Conservation (phyloP, 2,888 invertebrate genomes). For the Leucophenga montana region DNA sequence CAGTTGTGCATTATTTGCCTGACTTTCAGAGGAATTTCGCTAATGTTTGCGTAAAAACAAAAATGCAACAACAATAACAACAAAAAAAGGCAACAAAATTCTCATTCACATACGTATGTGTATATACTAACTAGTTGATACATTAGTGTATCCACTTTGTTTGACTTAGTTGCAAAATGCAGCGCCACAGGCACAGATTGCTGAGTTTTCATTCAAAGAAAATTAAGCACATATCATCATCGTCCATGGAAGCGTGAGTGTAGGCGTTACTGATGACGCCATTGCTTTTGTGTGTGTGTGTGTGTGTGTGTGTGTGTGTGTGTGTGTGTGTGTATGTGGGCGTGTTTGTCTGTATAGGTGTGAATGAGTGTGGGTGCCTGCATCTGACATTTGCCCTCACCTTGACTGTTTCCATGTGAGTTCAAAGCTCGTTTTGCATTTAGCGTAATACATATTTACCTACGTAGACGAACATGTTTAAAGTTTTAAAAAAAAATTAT, state of each 20-base stretch:
- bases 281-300: no score
- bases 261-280: background rate
- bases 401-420: slow-evolving; percentile 4
- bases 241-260: background rate
- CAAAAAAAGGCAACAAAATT: background rate
- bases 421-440: slow-evolving; percentile 6
- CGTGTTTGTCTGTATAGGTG: no score
- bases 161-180: background rate
- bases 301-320: background rate
- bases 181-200: background rate
- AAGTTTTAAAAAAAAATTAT: no score
- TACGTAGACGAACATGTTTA: no score
- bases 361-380: slow-evolving; percentile 8
- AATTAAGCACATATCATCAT: background rate
- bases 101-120: no score
- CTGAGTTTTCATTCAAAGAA: slow-evolving; percentile 3
- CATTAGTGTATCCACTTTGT: no score
- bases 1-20: slow-evolving; percentile 5
- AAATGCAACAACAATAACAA: background rate
- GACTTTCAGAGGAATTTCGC: slow-evolving; percentile 7
- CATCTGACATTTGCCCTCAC: slow-evolving; percentile 3
- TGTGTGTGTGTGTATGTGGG: background rate
- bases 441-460: background rate
- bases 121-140: no score
- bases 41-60: slow-evolving; percentile 14